Conservation (phyloP, 2,113 vertebrate genomes). For the Indicator maculatus region DNA sequence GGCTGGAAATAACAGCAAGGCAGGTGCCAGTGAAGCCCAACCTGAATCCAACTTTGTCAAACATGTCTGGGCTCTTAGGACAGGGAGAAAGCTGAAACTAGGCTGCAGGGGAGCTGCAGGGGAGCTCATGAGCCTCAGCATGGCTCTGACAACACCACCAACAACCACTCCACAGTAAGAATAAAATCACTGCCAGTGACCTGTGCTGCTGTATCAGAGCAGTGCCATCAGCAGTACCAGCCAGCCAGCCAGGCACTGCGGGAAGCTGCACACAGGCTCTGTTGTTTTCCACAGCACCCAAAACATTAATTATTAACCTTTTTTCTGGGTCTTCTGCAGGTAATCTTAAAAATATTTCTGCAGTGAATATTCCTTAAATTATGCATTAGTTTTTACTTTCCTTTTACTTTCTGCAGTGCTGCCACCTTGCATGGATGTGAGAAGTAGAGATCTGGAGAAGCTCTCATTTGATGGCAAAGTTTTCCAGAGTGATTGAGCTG, state of each 20-base stretch:
- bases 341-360: conserved; percentile 1
- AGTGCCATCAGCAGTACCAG: background rate
- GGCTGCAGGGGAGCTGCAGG: background rate
- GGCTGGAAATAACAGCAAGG: background rate
- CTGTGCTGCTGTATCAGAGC: background rate
- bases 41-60: background rate
- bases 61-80: background rate
- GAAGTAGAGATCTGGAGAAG: background rate
- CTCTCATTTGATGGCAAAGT: background rate
- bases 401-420: background rate
- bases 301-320: background rate
- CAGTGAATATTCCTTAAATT: conserved; percentile 35
- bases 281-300: background rate
- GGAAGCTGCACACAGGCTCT: background rate
- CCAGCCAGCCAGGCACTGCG: background rate
- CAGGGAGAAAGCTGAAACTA: background rate
- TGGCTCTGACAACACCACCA: background rate
- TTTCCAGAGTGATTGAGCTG: background rate
- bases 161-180: background rate
- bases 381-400: conserved; percentile 56
- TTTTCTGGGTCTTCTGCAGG: conserved; percentile 45
- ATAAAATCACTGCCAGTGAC: background rate
- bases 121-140: rapidly evolving
- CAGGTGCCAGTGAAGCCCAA: background rate
- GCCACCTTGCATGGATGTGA: background rate